phyloP scores from a whole-genome alignment of 1,140 invertebrate species.

The Heliconius eleuchia region DNA sequence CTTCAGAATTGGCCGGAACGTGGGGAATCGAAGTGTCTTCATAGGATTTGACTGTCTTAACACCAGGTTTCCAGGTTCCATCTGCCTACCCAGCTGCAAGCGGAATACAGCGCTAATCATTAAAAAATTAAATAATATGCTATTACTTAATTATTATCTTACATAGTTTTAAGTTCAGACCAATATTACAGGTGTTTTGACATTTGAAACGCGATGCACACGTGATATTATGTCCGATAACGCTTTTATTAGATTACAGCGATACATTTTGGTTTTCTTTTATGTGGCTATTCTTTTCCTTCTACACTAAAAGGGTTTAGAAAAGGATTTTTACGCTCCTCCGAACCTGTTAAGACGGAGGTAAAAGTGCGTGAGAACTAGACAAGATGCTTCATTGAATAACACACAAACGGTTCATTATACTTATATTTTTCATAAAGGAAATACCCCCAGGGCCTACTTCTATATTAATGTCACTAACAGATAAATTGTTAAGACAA shows the following conservation, averaged over 20 bases:
- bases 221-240: neutral
- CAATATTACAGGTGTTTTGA: neutral
- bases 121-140: no score
- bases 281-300: slow-evolving; percentile 38
- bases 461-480: slow-evolving; percentile 54
- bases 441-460: slow-evolving; percentile 49
- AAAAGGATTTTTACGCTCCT: slow-evolving; percentile 58
- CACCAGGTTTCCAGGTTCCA: no score
- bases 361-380: slow-evolving; percentile 63
- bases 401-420: slow-evolving; percentile 51
- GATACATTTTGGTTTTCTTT: slow-evolving; percentile 37
- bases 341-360: slow-evolving; percentile 51
- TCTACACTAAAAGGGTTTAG: slow-evolving; percentile 56
- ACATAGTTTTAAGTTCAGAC: neutral
- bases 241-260: slow-evolving; percentile 8
- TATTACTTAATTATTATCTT: no score
- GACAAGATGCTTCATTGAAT: slow-evolving; percentile 57
- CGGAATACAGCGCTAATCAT: no score
- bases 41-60: no score
- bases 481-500: slow-evolving; percentile 33
- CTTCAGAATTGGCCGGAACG: no score
- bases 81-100: no score
- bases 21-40: no score
- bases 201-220: neutral
- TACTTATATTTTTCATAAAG: slow-evolving; percentile 52